Evolutionary conservation across 2,797 vertebrate species (phyloP), one percentile per base, ranked within the genome.

Genomic region (Anabacerthia variegaticeps): DNA sequence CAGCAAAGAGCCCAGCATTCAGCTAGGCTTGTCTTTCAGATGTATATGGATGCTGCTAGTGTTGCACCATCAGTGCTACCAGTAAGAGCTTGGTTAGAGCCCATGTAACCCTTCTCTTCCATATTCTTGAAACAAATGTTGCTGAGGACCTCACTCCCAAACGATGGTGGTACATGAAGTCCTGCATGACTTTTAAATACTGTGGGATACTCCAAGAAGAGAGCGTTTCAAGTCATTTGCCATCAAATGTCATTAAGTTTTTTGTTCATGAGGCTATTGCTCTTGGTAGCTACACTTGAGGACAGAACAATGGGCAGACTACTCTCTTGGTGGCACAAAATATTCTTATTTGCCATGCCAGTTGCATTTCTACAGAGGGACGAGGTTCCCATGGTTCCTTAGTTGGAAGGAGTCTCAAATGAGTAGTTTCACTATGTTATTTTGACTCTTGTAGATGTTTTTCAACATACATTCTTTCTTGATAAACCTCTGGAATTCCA

Each of bases 1-100:
- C 37, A 51, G 63, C 59, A 51, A 71, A 37, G 32, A 78, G 16
- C 14, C 19, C 54, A 7, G 0, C 0, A 0, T 48, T 66, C 43
- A 72, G 19, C 37, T 82, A 9, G 51, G 43, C 4, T 48, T 46
- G 61, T 46, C 73, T 81, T 72, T 83, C 21, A n/a, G 24, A 39
- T 84, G 27, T 48, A 10, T 58, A 1, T 41, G 36, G 58, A 6
- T 72, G 74, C 46, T 73, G 66, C 69, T 76, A 4, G 20, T 34
- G 51, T 59, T 80, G 34, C 32, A 8, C 66, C 6, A 0, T 61
- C 75, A 56, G 2, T n/a, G 22, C n/a, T 43, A 8, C 30, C 37
- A 43, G 12, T 61, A 30, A 63, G 54, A 58, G 59, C 2, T 69
- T 58, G 12, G 4, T 58, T 69, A 36, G 30, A 88, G 24, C 27